Conservation (phyloP, 2,888 invertebrate species). For the Patella caerulea region DNA sequence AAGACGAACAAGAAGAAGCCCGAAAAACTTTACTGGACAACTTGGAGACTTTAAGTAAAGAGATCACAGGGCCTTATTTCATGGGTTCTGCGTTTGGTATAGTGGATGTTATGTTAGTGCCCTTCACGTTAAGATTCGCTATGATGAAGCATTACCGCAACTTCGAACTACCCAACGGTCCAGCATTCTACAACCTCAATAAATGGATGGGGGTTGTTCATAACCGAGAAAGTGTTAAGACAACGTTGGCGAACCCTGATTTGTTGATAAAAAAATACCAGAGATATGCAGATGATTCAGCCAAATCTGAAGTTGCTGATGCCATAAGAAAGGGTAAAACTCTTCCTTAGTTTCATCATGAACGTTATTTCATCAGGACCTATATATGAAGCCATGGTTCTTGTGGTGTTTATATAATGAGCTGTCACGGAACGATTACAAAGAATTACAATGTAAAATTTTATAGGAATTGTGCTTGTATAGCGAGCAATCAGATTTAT, state of each 20-base stretch:
- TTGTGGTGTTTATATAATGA: too few species aligned
- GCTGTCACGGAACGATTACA: too few species aligned
- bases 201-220: conserved; percentile 39
- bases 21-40: conserved; percentile 37
- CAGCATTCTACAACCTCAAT: conserved; percentile 32
- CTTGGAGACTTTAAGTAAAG: conserved; percentile 35
- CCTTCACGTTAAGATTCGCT: conserved; percentile 42
- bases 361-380: not conserved
- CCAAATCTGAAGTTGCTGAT: conserved; percentile 40
- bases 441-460: too few species aligned
- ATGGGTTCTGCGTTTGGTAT: conserved; percentile 46
- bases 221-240: conserved; percentile 22
- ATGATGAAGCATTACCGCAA: conserved; percentile 43
- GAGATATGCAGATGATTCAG: conserved; percentile 38
- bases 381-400: too few species aligned
- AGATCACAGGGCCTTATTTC: conserved; percentile 49
- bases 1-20: conserved; percentile 38
- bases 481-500: too few species aligned
- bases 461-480: too few species aligned
- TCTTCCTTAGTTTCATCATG: conserved; percentile 26
- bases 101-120: conserved; percentile 53
- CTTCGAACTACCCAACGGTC: conserved; percentile 44
- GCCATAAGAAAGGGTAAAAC: conserved; percentile 39
- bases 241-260: conserved; percentile 26
- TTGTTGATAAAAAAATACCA: conserved; percentile 30